Percentiles rank a stretch among this genome's conserved stretches.
These are phyloP conservation scores for Erythrocercus mccallii DNA, from an alignment of 2,113 vertebrate genomes.

Conservation along the genomic window DNA sequence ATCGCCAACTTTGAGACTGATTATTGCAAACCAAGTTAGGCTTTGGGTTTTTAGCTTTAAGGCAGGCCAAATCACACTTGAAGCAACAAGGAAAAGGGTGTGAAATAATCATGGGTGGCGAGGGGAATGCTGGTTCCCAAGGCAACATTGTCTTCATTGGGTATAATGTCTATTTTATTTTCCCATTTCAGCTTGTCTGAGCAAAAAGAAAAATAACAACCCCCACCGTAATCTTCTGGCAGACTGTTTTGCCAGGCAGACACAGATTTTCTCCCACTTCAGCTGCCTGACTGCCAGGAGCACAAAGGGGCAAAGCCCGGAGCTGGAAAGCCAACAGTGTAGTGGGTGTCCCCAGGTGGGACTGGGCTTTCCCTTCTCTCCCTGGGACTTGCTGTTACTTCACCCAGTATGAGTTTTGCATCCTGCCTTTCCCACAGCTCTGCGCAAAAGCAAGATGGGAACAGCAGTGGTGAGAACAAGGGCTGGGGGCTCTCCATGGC, in stretches of 20 bases:
- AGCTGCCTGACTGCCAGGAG: neutral
- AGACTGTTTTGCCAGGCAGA: neutral
- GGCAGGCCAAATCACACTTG: neutral
- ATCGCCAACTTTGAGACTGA: accelerated
- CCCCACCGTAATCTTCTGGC: neutral
- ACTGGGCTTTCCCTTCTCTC: neutral
- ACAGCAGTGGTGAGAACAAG: neutral
- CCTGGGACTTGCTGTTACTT: neutral
- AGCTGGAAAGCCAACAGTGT: accelerated
- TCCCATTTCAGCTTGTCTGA: neutral
- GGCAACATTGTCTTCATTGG: neutral
- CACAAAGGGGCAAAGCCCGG: accelerated
- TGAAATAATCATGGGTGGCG: neutral
- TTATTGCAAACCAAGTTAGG: neutral
- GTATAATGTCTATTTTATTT: neutral
- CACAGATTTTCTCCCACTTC: neutral
- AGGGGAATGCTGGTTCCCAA: neutral
- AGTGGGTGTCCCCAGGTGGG: no score
- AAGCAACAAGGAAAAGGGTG: neutral
- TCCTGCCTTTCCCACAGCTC: neutral
- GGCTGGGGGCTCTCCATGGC: neutral
- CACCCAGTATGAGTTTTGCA: neutral
- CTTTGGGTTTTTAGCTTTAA: neutral
- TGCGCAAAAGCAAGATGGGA: neutral
- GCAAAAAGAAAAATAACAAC: neutral